Evolutionary conservation across 2,888 invertebrate species (phyloP).

Genomic region (Habrosyne pyritoides): DNA sequence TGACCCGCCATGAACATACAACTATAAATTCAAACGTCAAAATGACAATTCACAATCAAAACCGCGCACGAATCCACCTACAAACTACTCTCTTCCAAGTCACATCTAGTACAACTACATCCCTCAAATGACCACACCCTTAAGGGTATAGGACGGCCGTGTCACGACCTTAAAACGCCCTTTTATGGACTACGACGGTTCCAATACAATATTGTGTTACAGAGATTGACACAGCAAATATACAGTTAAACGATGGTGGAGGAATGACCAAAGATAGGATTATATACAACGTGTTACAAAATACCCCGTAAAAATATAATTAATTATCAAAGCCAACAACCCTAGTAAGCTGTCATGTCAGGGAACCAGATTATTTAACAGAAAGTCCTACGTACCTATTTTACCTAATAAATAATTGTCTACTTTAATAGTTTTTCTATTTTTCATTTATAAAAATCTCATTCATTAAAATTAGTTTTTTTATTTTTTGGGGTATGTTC

Average conservation of each 20-base stretch:
- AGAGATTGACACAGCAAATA: slow-evolving; percentile 1
- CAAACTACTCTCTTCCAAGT: background rate
- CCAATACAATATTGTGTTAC: background rate
- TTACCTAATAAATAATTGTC: too few species aligned
- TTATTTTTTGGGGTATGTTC: too few species aligned
- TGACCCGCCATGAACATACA: too few species aligned
- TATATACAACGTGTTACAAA: too few species aligned
- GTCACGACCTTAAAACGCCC: background rate
- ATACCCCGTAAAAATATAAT: too few species aligned
- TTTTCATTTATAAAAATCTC: too few species aligned
- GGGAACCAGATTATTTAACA: too few species aligned
- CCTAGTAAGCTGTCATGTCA: too few species aligned
- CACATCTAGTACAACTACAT: background rate
- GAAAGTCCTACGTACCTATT: too few species aligned
- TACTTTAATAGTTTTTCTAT: too few species aligned
- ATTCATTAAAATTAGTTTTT: too few species aligned
- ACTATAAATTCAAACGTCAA: background rate
- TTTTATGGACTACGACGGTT: background rate
- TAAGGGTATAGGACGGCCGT: background rate
- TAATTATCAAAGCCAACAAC: too few species aligned
- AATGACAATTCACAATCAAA: background rate
- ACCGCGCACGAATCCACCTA: background rate
- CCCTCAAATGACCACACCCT: background rate
- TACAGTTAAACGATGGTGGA: background rate
- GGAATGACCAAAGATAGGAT: background rate